These are phyloP conservation scores for Nycticryphes semicollaris DNA, from an alignment of 2,113 vertebrate genomes.

Conservation along the genomic window DNA sequence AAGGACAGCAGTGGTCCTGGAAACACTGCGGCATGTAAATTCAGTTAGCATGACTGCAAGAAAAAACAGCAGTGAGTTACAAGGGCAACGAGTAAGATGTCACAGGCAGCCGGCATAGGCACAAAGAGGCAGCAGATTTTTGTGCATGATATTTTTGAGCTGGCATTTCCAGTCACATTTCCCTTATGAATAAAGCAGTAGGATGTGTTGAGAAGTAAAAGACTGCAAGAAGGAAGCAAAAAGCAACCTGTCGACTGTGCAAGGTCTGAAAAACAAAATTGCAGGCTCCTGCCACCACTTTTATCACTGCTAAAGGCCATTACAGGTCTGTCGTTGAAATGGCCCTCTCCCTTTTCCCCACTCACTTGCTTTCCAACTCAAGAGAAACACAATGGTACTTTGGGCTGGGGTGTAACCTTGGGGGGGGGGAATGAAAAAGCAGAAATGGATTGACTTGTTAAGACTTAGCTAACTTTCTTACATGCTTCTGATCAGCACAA, in stretches of 20 bases:
- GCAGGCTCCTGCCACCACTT: neutral
- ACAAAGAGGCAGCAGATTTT: slow-evolving; percentile 53
- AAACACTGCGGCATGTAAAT: slow-evolving; percentile 58
- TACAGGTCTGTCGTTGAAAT: neutral
- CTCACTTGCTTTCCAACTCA: neutral
- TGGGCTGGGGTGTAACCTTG: neutral
- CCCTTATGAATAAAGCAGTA: neutral
- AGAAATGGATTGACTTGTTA: neutral
- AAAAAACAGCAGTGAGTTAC: slow-evolving; percentile 29
- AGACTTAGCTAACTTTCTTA: neutral
- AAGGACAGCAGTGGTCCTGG: slow-evolving; percentile 65
- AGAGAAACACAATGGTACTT: neutral
- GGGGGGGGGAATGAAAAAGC: neutral
- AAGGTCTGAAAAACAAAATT: neutral
- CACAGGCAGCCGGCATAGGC: slow-evolving; percentile 37
- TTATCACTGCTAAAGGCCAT: neutral
- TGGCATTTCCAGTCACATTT: slow-evolving; percentile 41
- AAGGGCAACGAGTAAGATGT: slow-evolving; percentile 49
- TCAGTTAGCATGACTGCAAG: slow-evolving; percentile 54
- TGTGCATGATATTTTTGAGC: slow-evolving; percentile 43
- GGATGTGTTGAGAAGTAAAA: slow-evolving; percentile 21
- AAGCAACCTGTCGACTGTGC: neutral
- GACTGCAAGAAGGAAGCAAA: neutral
- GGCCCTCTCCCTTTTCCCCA: neutral
- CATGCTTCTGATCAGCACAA: neutral